Evolutionary conservation across 2,113 vertebrate species (phyloP), one percentile per base, ranked within the genome.

Genomic region (Heterochromis multidens): DNA sequence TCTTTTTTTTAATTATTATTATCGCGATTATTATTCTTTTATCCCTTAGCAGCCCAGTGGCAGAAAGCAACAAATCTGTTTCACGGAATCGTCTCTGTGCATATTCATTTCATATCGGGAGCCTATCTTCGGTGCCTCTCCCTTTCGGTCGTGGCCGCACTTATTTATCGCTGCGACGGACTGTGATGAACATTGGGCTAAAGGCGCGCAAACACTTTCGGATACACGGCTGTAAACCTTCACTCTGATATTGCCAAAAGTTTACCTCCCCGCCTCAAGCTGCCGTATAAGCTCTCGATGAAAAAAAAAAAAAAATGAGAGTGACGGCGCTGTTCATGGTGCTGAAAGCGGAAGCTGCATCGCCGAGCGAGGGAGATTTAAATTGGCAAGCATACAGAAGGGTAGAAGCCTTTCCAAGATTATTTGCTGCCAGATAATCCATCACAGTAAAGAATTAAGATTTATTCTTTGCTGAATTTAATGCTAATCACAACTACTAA

Each of bases 291-390:
- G 82, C 65, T 89, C 92, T 88, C 60, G 92, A 85, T 94, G 89
- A 21, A 29, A 19, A 29, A 40, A 10, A 61, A 8, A 13, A 23
- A n/a, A n/a, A 37, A 77, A 79, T 79, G 84, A 85, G 95, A 89
- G 95, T 95, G 96, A 92, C 93, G 94, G 94, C 92, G 95, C 95
- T 95, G 94, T 95, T 87, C 94, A 61, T 82, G 93, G 89, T 88
- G 86, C 91, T 94, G 93, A 91, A 93, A 94, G 16, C 97, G 97
- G 97, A 98, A 97, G 96, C 97, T 96, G 96, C 97, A 96, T 97
- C 95, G 95, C 67, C 7, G 62, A 35, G 96, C 94, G 97, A 96
- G 97, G 96, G 96, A 96, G 96, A 96, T 97, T 97, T 89, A 96
- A 97, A 95, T 7, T 67, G 57, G 85, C 72, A 78, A 5, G 27